Percentiles rank a stretch among this genome's conserved stretches.
These are phyloP conservation scores for Stercorarius parasiticus DNA, from an alignment of 2,113 vertebrate genomes.

Conservation along the genomic window DNA sequence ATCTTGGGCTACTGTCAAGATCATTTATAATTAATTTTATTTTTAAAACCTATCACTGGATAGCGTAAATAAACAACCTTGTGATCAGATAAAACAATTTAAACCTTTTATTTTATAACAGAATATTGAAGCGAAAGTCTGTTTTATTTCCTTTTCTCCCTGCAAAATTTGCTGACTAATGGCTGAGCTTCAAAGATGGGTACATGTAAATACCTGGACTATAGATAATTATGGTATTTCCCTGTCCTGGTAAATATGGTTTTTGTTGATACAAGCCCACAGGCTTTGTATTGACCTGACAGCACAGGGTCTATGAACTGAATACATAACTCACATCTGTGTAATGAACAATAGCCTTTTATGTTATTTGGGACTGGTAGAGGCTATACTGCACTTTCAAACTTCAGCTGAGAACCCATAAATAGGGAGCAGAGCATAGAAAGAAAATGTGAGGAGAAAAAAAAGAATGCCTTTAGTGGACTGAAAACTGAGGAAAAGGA, in stretches of 20 bases:
- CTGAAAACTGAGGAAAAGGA: neutral
- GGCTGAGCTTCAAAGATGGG: neutral
- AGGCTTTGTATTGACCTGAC: neutral
- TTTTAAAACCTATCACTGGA: neutral
- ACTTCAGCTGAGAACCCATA: neutral
- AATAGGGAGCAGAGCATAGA: neutral
- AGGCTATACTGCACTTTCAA: neutral
- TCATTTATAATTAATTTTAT: neutral
- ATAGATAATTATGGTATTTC: neutral
- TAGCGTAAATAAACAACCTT: neutral
- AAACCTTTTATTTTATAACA: neutral
- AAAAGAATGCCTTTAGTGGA: neutral
- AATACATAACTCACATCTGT: neutral
- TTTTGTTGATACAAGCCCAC: neutral
- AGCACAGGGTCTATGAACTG: neutral
- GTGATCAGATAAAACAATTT: neutral
- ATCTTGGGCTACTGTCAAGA: neutral
- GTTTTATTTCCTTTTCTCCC: neutral
- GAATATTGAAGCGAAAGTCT: neutral
- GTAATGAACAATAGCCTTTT: fast-evolving
- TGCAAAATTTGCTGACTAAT: neutral
- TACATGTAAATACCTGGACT: neutral
- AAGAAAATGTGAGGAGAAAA: neutral
- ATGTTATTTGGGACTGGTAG: neutral
- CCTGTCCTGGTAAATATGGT: neutral